These are phyloP conservation scores for Cassiopea andromeda DNA, from an alignment of 30 jellyfish, hydroid and myxozoan genomes.

Conservation along the genomic window DNA sequence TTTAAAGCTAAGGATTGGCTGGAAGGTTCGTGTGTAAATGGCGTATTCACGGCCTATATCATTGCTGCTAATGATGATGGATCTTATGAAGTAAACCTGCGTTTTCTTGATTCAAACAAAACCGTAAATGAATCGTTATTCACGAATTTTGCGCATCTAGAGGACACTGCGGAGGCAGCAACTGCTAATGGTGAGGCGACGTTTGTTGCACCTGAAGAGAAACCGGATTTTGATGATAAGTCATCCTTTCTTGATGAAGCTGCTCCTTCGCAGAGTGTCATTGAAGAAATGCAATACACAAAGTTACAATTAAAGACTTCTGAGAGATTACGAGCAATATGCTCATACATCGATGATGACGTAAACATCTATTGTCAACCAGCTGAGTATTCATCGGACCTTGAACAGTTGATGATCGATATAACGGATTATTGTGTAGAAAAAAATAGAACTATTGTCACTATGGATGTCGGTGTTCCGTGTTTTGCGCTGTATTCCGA, in stretches of 20 bases:
- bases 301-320: background rate
- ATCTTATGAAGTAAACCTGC: conserved; percentile 19
- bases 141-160: conserved; percentile 57
- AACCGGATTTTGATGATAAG: background rate
- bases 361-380: conserved; percentile 54
- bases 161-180: conserved; percentile 31
- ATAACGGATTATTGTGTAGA: conserved; percentile 58
- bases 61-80: conserved; percentile 2
- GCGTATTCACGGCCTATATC: conserved; percentile 26
- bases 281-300: background rate
- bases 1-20: conserved; percentile 56
- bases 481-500: conserved; percentile 64
- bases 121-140: conserved; percentile 65
- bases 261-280: background rate
- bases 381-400: conserved; percentile 20
- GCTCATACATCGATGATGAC: conserved; percentile 38
- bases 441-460: background rate
- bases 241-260: background rate
- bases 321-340: background rate
- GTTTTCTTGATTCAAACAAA: conserved; percentile 23
- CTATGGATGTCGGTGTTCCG: conserved; percentile 41
- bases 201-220: background rate
- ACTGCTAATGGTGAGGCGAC: background rate
- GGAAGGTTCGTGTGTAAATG: conserved; percentile 39
- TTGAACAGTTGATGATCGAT: conserved; percentile 73